A percentile compares a stretch with the other conserved stretches of the same genome.
Conservation (phyloP, 37 sponge, comb jelly and placozoan genomes). For the Haliclona indistincta region DNA sequence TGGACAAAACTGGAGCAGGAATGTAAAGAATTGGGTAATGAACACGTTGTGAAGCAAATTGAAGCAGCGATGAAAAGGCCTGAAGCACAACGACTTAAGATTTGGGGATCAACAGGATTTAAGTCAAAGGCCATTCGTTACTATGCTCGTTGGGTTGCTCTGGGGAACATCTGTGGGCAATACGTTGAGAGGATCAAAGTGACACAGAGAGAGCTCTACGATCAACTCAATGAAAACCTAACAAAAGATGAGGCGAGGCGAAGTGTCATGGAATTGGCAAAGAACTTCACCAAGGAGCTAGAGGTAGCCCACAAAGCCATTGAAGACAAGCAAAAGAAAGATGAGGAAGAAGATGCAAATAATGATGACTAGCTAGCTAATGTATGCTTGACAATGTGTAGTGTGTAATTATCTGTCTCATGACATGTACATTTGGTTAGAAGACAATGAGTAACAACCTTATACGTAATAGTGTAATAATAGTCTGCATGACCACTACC, state of each 20-base stretch:
- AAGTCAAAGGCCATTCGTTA: slow-evolving; percentile 18
- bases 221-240: slow-evolving; percentile 17
- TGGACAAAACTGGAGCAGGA: slow-evolving; percentile 39
- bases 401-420: too few relatives aligned
- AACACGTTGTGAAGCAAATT: slow-evolving; percentile 4
- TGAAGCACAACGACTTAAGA: neutral
- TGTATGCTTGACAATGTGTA: too few relatives aligned
- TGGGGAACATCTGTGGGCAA: slow-evolving; percentile 12
- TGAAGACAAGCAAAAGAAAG: slow-evolving; percentile 19
- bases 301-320: slow-evolving; percentile 13
- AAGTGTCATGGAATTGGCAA: slow-evolving; percentile 26
- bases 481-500: too few relatives aligned
- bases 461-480: too few relatives aligned
- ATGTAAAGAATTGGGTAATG: slow-evolving; percentile 15
- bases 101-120: slow-evolving; percentile 28
- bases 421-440: too few relatives aligned
- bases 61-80: slow-evolving; percentile 3
- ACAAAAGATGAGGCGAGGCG: neutral
- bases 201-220: slow-evolving; percentile 27
- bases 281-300: slow-evolving; percentile 1
- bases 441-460: too few relatives aligned
- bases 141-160: slow-evolving; percentile 39
- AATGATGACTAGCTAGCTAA: too few relatives aligned
- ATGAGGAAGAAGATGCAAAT: slow-evolving; percentile 21
- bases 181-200: slow-evolving; percentile 26